phyloP scores from a whole-genome alignment of 2,797 vertebrate species.

The Astyanax mexicanus region DNA sequence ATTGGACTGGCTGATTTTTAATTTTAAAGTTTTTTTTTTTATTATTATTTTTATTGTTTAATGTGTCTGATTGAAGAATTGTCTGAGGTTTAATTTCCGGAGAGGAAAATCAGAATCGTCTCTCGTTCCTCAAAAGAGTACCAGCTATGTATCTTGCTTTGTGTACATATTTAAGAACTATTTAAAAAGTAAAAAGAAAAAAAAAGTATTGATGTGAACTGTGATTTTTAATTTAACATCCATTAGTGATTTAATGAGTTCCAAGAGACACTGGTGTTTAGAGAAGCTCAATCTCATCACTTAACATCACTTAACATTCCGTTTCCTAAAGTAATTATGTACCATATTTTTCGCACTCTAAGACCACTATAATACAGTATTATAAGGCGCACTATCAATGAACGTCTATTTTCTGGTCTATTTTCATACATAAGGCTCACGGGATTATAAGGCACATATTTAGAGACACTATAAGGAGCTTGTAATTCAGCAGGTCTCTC shows the following conservation, averaged over 20 bases:
- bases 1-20: constrained; percentile 9
- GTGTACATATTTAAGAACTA: constrained; percentile 75
- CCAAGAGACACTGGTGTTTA: not conserved
- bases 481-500: no score
- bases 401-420: no score
- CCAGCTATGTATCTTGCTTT: constrained; percentile 75
- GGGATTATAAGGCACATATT: no score
- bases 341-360: no score
- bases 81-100: constrained; percentile 1
- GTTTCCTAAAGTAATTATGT: not conserved
- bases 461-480: no score
- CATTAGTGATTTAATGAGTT: constrained; percentile 47
- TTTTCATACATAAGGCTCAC: no score
- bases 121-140: constrained; percentile 62
- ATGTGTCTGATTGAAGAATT: constrained; percentile 58
- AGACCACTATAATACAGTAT: no score
- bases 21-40: not conserved
- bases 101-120: not conserved
- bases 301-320: no score
- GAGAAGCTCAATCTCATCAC: not conserved
- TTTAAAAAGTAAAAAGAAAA: constrained; percentile 71
- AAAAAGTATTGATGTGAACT: constrained; percentile 76
- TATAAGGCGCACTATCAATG: no score
- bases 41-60: constrained; percentile 20
- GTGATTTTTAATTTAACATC: constrained; percentile 74